Base-by-base conservation (phyloP, 2,888 invertebrate species). In the Hydrotaea cyrtoneurina region DNA sequence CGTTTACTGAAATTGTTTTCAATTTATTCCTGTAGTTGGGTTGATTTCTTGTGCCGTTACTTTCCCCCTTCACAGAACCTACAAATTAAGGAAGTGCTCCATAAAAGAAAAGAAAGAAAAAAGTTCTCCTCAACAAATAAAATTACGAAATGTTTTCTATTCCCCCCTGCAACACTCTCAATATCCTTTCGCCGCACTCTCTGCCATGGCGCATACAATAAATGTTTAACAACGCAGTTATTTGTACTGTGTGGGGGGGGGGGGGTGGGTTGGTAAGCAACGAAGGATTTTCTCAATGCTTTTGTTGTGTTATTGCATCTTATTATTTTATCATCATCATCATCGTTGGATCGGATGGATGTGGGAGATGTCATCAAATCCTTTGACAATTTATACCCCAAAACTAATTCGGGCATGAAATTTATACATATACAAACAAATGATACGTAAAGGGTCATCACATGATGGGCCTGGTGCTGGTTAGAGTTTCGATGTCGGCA, bases 371-470 rank as follows among this genome's bases (percentile, higher is more conserved):
- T 59, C 77, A 82, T 74, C 78, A 82, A 82, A 79, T 79, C 77
- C 85, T 82, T 85, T 81, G 81, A 81, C 64, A 81, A 81, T 81
- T 77, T 59, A 53, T 79, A 79, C 73, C 82, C 78, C 53, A 79
- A 82, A 80, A 82, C 23, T 82, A 79, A 77, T 69, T 85, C 82
- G 74, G 73, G 82, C 79, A 76, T 82, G 43, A 85, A 85, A 85
- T 82, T 85, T 81, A 77, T 74, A 73, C 79, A 79, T 79, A 77
- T 74, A 73, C 79, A 79, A 77, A 69, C 66, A 85, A 85, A 85
- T 82, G 85, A 82, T 77, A 79, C 85, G 79, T 43, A 85, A 85
- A 82, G 59, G 78, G 69, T 79, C 31, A 31, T 31, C 31, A 31
- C 31, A 31, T 4, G 31, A 2, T 7, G 31, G 31, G 7, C n/a